A percentile compares a stretch with the other conserved stretches of the same genome.
These are phyloP conservation scores for Drosophila bocqueti DNA, from an alignment of 1,140 invertebrate genomes.

Conservation along the genomic window DNA sequence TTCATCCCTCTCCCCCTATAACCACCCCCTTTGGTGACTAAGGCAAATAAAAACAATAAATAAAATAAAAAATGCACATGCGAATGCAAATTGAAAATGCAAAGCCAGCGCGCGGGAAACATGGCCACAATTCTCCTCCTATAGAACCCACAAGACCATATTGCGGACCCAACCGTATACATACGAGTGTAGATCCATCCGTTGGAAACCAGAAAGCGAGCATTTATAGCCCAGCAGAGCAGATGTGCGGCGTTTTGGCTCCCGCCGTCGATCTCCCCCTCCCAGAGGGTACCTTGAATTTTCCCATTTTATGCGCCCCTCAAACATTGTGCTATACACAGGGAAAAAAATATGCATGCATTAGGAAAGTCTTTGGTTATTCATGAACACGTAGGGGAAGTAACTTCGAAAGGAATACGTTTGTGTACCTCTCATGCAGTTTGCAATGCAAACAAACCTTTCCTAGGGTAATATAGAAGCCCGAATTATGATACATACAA, in stretches of 20 bases:
- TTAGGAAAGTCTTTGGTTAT: neutral
- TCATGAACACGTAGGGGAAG: neutral
- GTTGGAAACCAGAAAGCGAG: conserved; percentile 24
- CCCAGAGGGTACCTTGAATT: conserved; percentile 43
- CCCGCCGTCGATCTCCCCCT: conserved; percentile 33
- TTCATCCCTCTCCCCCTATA: neutral
- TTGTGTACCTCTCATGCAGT: too few species aligned
- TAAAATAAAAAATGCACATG: conserved; percentile 15
- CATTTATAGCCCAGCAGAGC: conserved; percentile 42
- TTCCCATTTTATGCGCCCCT: conserved; percentile 59
- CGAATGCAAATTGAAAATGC: conserved; percentile 58
- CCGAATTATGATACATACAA: too few species aligned
- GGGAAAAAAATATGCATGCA: neutral
- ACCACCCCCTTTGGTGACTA: conserved; percentile 2
- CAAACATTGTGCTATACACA: conserved; percentile 11
- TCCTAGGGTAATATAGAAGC: too few species aligned
- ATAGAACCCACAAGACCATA: conserved; percentile 32
- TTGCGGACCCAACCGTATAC: conserved; percentile 8
- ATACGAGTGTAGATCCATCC: conserved; percentile 6
- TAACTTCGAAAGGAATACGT: neutral
- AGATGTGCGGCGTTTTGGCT: conserved; percentile 57
- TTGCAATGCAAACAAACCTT: too few species aligned
- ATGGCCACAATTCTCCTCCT: conserved; percentile 39
- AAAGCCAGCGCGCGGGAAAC: conserved; percentile 41
- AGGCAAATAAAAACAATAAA: neutral